phyloP scores from a whole-genome alignment of 2,113 vertebrate genomes.

The Megaptera novaeangliae region DNA sequence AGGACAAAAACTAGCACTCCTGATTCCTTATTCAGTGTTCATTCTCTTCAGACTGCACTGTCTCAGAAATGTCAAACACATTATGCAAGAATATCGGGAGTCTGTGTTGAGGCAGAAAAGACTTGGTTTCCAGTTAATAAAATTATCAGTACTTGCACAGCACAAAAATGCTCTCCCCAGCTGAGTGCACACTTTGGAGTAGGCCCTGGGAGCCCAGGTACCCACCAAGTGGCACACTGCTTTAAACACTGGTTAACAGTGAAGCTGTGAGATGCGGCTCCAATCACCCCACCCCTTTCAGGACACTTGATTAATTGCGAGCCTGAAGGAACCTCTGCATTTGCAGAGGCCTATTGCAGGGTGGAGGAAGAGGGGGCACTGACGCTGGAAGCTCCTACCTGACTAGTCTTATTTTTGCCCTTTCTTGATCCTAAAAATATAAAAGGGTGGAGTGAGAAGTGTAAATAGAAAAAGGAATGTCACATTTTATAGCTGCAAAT shows the following conservation, averaged over 20 bases:
- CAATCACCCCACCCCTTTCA: not conserved
- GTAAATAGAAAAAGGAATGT: not conserved
- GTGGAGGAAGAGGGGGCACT: not conserved
- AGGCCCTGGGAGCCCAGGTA: not conserved
- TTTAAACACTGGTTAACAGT: not conserved
- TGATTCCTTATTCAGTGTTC: constrained; percentile 10
- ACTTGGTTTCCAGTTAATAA: constrained; percentile 39
- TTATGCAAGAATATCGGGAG: constrained; percentile 10
- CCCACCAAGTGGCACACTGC: not conserved
- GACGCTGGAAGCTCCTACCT: not conserved
- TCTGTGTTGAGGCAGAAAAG: not conserved
- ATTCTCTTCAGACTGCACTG: not conserved
- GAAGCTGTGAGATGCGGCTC: not conserved
- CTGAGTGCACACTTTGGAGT: not conserved
- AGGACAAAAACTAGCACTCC: not conserved
- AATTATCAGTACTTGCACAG: constrained; percentile 3
- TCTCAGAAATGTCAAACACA: constrained; percentile 40
- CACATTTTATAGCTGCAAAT: not conserved
- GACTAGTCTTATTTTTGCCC: not conserved
- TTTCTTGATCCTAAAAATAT: not conserved
- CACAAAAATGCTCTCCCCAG: not conserved
- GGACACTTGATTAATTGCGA: not conserved
- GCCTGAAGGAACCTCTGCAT: not conserved
- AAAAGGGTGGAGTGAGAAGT: not conserved
- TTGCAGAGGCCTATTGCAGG: not conserved